Conservation (phyloP, 2,113 vertebrate genomes). For the Anhinga rufa region DNA sequence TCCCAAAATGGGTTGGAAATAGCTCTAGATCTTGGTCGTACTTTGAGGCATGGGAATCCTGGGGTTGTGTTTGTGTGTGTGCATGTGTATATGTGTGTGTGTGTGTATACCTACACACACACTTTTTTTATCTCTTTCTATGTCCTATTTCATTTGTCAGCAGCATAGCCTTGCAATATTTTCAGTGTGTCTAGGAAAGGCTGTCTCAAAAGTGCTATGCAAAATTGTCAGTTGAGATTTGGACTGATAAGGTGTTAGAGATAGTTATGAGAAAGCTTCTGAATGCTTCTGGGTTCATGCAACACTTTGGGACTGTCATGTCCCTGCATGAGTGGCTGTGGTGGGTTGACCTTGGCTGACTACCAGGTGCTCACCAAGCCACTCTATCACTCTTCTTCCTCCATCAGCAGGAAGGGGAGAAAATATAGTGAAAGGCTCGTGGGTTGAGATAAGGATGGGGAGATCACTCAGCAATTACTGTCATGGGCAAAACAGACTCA, state of each 20-base stretch:
- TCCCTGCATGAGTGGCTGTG: not conserved
- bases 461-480: not conserved
- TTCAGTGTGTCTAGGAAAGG: not conserved
- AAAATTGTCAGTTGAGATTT: not conserved
- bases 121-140: not conserved
- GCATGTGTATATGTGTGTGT: fast-evolving
- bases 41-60: not conserved
- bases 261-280: not conserved
- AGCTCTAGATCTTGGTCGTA: not conserved
- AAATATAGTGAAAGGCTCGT: fast-evolving
- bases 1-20: not conserved
- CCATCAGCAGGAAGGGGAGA: not conserved
- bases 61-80: not conserved
- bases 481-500: not conserved
- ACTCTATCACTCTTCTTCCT: not conserved
- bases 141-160: not conserved
- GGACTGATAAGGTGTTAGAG: not conserved
- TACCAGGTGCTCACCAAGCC: not conserved
- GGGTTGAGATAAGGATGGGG: not conserved
- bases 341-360: not conserved
- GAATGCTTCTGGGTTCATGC: not conserved
- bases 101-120: not conserved
- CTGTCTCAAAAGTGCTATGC: not conserved
- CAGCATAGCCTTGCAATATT: not conserved
- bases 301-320: not conserved